These are phyloP conservation scores for Idaea biselata DNA, from an alignment of 2,888 invertebrate species.

Conservation along the genomic window DNA sequence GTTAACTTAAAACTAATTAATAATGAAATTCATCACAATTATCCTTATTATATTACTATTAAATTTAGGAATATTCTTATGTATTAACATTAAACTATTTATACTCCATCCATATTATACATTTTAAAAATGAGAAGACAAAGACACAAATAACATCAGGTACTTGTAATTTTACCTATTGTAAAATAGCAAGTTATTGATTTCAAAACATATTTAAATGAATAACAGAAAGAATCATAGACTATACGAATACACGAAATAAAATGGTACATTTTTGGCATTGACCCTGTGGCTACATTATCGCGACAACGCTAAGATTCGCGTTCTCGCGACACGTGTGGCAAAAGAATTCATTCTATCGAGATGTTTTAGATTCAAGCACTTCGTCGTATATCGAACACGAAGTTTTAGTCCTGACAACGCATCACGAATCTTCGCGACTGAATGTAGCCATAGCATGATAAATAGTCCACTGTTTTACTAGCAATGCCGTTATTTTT, in stretches of 20 bases:
- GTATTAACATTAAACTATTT: background rate
- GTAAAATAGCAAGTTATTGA: background rate
- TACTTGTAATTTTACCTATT: background rate
- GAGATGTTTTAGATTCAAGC: too few relatives aligned
- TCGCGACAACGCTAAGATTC: too few relatives aligned
- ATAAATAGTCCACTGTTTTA: background rate
- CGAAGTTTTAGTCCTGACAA: too few relatives aligned
- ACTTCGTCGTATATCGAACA: too few relatives aligned
- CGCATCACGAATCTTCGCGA: too few relatives aligned
- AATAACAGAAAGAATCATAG: too few relatives aligned
- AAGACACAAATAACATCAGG: background rate
- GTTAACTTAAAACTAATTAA: background rate
- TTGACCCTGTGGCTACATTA: too few relatives aligned
- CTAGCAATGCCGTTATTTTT: background rate
- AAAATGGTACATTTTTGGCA: too few relatives aligned
- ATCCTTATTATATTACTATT: background rate
- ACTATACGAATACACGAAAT: too few relatives aligned
- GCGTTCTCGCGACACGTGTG: too few relatives aligned
- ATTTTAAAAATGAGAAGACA: background rate
- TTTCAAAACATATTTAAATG: background rate
- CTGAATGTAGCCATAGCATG: too few relatives aligned
- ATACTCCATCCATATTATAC: background rate
- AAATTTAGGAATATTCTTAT: background rate
- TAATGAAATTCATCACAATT: background rate
- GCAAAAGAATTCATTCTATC: too few relatives aligned